These are phyloP conservation scores for Macrocentrus cingulum DNA, from an alignment of 1,140 invertebrate genomes.

Conservation along the genomic window DNA sequence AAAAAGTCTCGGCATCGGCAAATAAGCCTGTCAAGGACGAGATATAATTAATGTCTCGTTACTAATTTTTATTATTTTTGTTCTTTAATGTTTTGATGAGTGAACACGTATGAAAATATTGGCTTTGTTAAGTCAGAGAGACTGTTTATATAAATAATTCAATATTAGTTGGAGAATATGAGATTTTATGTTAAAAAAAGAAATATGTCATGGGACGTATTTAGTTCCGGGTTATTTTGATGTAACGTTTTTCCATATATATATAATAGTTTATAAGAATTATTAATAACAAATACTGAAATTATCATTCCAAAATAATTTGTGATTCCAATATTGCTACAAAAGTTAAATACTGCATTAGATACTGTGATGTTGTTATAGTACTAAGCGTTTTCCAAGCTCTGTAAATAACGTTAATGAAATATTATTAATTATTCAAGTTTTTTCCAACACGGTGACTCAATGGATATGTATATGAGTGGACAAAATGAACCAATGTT, in stretches of 20 bases:
- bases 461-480: conserved; percentile 6
- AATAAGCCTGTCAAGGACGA: conserved; percentile 20
- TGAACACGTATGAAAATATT: neutral
- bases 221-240: too few species aligned
- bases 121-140: too few species aligned
- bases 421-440: conserved; percentile 18
- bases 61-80: conserved; percentile 5
- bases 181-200: too few species aligned
- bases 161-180: too few species aligned
- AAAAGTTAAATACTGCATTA: neutral
- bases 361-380: neutral
- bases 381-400: neutral
- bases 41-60: conserved; percentile 20
- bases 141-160: too few species aligned
- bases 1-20: neutral
- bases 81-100: neutral
- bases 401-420: conserved; percentile 24
- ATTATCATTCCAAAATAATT: neutral
- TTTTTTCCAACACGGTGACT: conserved; percentile 25
- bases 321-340: neutral
- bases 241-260: neutral
- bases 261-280: neutral
- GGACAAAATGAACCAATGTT: neutral
- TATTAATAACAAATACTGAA: neutral
- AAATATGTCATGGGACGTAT: too few species aligned